Conservation (phyloP, 2,797 vertebrate genomes). For the Eremophila alpestris region DNA sequence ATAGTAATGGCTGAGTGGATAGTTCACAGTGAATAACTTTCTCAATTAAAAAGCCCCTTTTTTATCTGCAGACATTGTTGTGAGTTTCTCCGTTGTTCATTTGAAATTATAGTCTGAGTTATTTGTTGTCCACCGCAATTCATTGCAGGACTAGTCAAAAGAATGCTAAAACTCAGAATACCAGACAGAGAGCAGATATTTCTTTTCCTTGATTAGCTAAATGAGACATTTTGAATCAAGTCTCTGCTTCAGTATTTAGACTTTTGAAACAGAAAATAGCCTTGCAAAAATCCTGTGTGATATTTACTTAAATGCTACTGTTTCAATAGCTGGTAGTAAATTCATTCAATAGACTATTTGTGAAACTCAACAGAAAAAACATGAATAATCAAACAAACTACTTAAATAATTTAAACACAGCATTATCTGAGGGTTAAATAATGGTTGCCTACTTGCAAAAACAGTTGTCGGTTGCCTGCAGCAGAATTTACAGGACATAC, state of each 20-base stretch:
- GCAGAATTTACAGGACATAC: neutral
- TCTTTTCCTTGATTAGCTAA: slow-evolving; percentile 29
- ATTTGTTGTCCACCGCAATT: slow-evolving; percentile 3
- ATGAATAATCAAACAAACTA: slow-evolving; percentile 32
- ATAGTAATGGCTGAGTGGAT: neutral
- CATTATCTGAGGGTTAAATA: neutral
- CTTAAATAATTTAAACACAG: slow-evolving; percentile 4
- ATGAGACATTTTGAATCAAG: slow-evolving; percentile 17
- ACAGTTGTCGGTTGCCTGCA: neutral
- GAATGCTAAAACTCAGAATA: neutral
- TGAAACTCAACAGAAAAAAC: neutral
- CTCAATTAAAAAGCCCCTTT: neutral
- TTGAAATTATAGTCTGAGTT: neutral
- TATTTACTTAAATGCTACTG: slow-evolving; percentile 30
- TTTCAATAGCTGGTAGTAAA: slow-evolving; percentile 39
- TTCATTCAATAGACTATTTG: neutral
- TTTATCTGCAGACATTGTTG: neutral
- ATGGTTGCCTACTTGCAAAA: neutral
- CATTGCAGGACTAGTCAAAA: neutral
- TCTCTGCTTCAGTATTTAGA: neutral
- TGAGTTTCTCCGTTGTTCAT: neutral
- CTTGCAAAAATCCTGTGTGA: slow-evolving; percentile 3
- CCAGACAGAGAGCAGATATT: neutral
- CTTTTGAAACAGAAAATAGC: slow-evolving; percentile 22
- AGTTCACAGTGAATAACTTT: neutral